Conservation (phyloP, 2,797 vertebrate species). For the Trachurus trachurus region DNA sequence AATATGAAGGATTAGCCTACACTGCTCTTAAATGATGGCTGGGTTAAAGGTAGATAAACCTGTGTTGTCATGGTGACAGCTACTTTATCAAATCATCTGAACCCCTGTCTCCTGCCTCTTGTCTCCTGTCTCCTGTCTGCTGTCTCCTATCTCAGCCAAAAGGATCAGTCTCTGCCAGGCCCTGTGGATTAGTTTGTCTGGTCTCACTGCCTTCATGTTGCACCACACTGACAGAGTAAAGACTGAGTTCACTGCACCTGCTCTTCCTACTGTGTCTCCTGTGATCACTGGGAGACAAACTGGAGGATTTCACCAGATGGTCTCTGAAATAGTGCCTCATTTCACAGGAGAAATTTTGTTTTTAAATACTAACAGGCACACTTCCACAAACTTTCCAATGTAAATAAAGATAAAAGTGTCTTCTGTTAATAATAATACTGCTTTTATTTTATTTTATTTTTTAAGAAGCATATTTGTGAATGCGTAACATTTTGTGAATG, state of each 20-base stretch:
- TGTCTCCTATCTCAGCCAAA: neutral
- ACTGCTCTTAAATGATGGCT: neutral
- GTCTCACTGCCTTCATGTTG: conserved; percentile 7
- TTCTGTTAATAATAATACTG: too few species aligned
- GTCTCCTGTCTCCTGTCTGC: conserved; percentile 8
- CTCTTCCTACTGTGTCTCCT: conserved; percentile 8
- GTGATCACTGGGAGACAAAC: neutral
- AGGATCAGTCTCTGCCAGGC: conserved; percentile 27
- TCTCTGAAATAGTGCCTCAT: neutral
- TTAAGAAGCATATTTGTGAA: too few species aligned
- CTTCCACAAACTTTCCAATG: too few species aligned
- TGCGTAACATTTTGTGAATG: too few species aligned
- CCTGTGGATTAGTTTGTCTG: conserved; percentile 22
- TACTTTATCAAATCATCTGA: conserved; percentile 13
- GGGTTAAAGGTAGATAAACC: conserved; percentile 10
- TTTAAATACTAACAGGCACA: too few species aligned
- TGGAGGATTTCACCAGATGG: neutral
- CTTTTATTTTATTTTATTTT: too few species aligned
- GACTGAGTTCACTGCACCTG: conserved; percentile 16
- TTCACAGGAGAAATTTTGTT: neutral
- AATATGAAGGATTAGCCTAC: conserved; percentile 20
- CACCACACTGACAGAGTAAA: neutral
- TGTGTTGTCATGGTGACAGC: conserved; percentile 10
- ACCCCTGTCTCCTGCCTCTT: conserved; percentile 12
- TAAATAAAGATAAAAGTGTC: too few species aligned